A percentile compares a stretch with the other conserved stretches of the same genome.
These are phyloP conservation scores for Protophormia terraenovae DNA, from an alignment of 2,888 invertebrate species.

Conservation along the genomic window DNA sequence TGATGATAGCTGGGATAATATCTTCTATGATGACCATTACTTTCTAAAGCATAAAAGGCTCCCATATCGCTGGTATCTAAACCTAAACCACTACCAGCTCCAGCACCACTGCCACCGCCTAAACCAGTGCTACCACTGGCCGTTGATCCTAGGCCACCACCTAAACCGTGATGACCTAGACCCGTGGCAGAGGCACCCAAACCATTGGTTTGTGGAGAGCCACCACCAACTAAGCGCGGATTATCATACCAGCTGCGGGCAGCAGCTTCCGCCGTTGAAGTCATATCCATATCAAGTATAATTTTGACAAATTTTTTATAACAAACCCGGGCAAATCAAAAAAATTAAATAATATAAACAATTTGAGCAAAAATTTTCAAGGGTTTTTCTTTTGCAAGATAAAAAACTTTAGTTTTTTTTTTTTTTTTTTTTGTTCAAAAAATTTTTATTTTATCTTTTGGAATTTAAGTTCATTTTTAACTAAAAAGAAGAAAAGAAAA, in stretches of 20 bases:
- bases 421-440: slow-evolving; percentile 20
- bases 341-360: slow-evolving; percentile 42
- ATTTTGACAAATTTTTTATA: slow-evolving; percentile 79
- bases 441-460: slow-evolving; percentile 13
- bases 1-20: slow-evolving; percentile 82
- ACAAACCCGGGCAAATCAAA: slow-evolving; percentile 65
- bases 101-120: slow-evolving; percentile 74
- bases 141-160: slow-evolving; percentile 78
- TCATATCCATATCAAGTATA: slow-evolving; percentile 82
- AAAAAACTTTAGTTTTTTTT: slow-evolving; percentile 6
- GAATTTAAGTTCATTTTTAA: slow-evolving; percentile 40
- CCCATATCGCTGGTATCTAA: slow-evolving; percentile 81
- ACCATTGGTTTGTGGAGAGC: slow-evolving; percentile 80
- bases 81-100: slow-evolving; percentile 75
- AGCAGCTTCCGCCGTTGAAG: slow-evolving; percentile 82
- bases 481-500: slow-evolving; percentile 5
- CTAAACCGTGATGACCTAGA: slow-evolving; percentile 78
- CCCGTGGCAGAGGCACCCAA: slow-evolving; percentile 77
- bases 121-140: slow-evolving; percentile 76
- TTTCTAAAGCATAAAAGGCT: slow-evolving; percentile 81
- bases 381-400: neutral
- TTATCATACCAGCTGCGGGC: slow-evolving; percentile 82
- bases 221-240: slow-evolving; percentile 80
- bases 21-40: slow-evolving; percentile 81
- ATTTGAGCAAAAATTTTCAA: slow-evolving; percentile 16